Evolutionary conservation across 2,113 vertebrate genomes (phyloP), one percentile per base, ranked within the genome.

Genomic region (Amblyornis subalaris): DNA sequence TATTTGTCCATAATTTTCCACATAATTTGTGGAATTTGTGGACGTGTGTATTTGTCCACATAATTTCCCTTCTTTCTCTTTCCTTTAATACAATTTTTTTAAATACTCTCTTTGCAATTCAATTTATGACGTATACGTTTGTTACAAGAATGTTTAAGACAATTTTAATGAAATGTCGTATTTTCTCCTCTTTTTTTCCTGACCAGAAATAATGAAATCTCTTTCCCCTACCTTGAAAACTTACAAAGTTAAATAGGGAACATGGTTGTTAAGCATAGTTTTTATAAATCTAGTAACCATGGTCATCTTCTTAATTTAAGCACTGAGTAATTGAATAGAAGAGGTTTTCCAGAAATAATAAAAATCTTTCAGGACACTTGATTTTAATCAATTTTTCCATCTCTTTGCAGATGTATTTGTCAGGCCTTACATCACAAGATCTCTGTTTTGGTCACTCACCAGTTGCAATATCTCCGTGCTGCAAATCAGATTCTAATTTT

Each of bases 391-490:
- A 18, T 93, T 16, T 74, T 64, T 89, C 53, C 26, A 8, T 88
- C 14, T 87, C 10, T 96, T 92, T 95, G 31, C 91, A 99, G 99
- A 89, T 99, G 99, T 91, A 99, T 99, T 91, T 99, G 99, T 97
- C 98, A 99, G 67, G 96, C 99, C 45, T 96, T 99, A 80, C 98
- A 97, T 53, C 98, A 98, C 95, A 99, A 99, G 95, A 96, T 99
- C 78, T 98, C 98, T 61, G 98, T 99, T 96, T 97, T 99, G 76
- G 99, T 99, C 54, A 99, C 99, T 67, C 99, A 99, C 77, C 99
- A 99, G 85, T 93, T 99, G 48, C 99, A 99, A 38, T 99, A 98
- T 96, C 98, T 99, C 25, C 98, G 97, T 94, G 98, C 98, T 85
- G 99, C 98, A 45, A 98, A 98, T 96, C 98, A 99, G 88, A 99